Evolutionary conservation across 2,888 invertebrate species (phyloP).

Genomic region (Mechanitis messenoides): DNA sequence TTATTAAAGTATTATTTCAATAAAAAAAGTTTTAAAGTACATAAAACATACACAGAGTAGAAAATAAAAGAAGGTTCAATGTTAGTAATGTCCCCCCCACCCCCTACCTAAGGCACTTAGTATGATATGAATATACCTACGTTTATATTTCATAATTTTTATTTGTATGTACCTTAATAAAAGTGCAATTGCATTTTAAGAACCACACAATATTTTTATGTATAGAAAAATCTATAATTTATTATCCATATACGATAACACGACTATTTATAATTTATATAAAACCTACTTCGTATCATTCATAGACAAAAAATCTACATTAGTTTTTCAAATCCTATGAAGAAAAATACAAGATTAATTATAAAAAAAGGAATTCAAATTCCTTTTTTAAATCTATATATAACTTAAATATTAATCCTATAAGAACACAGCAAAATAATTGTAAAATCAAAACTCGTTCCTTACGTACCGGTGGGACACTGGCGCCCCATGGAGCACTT

Average conservation of each 20-base stretch:
- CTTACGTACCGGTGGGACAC: slow-evolving; percentile 85
- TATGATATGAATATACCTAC: neutral
- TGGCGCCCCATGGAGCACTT: slow-evolving; percentile 88
- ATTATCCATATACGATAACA: neutral
- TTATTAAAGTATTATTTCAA: slow-evolving; percentile 1
- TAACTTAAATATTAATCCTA: too few species aligned
- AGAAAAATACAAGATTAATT: neutral
- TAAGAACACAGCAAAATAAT: slow-evolving; percentile 1
- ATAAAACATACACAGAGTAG: slow-evolving; percentile 1
- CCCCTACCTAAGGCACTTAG: slow-evolving; percentile 3
- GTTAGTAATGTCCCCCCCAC: neutral
- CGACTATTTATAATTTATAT: neutral
- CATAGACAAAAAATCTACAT: neutral
- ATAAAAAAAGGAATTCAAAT: neutral
- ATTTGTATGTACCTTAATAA: neutral
- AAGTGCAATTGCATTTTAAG: too few species aligned
- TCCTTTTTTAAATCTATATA: neutral
- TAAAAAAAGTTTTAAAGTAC: slow-evolving; percentile 4
- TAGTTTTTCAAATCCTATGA: neutral
- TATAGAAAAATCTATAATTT: neutral
- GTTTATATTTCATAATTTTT: neutral
- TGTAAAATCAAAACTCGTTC: neutral
- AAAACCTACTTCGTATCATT: neutral
- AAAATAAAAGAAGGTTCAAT: neutral
- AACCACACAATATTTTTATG: too few species aligned